Evolutionary conservation across 2,113 vertebrate species (phyloP), one percentile per base, ranked within the genome.

Genomic region (Gopherus evgoodei): DNA sequence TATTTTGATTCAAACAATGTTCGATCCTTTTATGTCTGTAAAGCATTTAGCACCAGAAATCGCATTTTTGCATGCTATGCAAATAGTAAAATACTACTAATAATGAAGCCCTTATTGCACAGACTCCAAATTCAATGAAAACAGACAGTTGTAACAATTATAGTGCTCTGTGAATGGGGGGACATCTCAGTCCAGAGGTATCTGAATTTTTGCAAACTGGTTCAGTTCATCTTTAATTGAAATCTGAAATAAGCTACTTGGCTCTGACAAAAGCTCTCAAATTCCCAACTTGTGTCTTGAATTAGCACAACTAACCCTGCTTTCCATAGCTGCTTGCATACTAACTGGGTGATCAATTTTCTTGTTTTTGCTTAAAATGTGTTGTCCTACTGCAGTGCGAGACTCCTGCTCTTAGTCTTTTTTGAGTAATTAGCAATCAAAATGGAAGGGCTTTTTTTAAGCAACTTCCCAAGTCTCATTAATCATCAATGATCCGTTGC

Each of bases 171-270:
- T 53, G 87, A 91, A 29, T 54, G 25, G 9, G 5, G 89, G 96
- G 91, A 75, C 80, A 81, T 57, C 76, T 54, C 88, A 90, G 56
- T 75, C 72, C 22, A 93, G 25, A 81, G 2, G 0, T 87, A 59
- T 31, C 83, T 69, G 79, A 86, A 57, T 62, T 91, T 93, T 56
- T 86, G 47, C 59, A 90, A 97, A 94, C 84, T 35, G 88, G 49
- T 93, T 96, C 81, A 35, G 65, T 97, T 96, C 87, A 81, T 97
- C 93, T 97, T 98, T 97, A 98, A 96, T 90, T 97, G 98, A 98
- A 98, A 97, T 94, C 72, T 96, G 93, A 96, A 97, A 96, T 92
- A 96, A 96, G 31, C 76, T 95, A 96, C 84, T 96, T 97, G 95
- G 86, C 89, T 94, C 78, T 94, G 86, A 87, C 72, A 96, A 92